A percentile compares a stretch with the other conserved stretches of the same genome.
Evolutionary conservation across 1,140 invertebrate species (phyloP).

Genomic region (Pogonomyrmex californicus): DNA sequence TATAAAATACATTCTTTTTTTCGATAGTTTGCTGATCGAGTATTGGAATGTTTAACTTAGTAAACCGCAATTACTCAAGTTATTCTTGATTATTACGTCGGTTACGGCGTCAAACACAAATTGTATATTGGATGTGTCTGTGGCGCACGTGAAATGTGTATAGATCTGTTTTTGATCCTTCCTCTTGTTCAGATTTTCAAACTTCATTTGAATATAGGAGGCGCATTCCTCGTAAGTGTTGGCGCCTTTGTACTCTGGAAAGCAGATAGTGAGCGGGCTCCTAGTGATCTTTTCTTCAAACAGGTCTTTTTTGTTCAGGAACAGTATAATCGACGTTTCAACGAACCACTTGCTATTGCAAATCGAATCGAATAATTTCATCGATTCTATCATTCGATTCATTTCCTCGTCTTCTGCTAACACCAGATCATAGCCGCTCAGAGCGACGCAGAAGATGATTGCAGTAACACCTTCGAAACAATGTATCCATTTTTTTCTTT

Average conservation of each 20-base stretch:
- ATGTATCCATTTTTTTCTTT: constrained; percentile 99
- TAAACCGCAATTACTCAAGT: constrained; percentile 96
- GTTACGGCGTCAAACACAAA: constrained; percentile 97
- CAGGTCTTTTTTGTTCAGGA: constrained; percentile 98
- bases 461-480: constrained; percentile 98
- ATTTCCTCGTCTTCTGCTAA: constrained; percentile 84
- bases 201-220: constrained; percentile 95
- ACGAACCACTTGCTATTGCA: constrained; percentile 99
- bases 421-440: constrained; percentile 93
- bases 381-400: constrained; percentile 96
- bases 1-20: constrained; percentile 30
- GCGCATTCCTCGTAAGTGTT: constrained; percentile 96
- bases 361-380: constrained; percentile 98
- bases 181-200: constrained; percentile 95
- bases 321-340: constrained; percentile 98
- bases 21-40: constrained; percentile 33
- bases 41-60: constrained; percentile 81
- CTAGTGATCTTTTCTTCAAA: constrained; percentile 97
- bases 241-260: constrained; percentile 96
- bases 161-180: constrained; percentile 97
- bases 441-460: constrained; percentile 98
- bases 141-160: constrained; percentile 97
- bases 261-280: constrained; percentile 97
- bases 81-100: constrained; percentile 97
- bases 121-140: constrained; percentile 96